These are phyloP conservation scores for Synchiropus splendidus DNA, from an alignment of 2,113 vertebrate genomes.

Conservation along the genomic window DNA sequence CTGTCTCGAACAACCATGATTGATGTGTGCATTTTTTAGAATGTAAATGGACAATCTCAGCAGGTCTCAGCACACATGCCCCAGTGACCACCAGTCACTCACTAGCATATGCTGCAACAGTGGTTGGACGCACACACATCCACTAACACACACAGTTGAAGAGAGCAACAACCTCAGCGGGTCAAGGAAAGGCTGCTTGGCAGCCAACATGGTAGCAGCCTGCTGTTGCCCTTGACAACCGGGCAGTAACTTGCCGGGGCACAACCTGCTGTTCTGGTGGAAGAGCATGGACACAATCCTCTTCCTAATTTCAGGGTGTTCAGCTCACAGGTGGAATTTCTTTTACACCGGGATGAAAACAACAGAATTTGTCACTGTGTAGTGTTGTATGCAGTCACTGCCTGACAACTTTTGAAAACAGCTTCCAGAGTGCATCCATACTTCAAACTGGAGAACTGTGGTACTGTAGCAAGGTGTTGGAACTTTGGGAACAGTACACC, in stretches of 20 bases:
- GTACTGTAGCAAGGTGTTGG: too few relatives aligned
- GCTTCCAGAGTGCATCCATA: too few relatives aligned
- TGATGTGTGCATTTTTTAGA: too few relatives aligned
- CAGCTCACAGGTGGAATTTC: too few relatives aligned
- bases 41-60: constrained; percentile 7
- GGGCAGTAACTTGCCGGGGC: constrained; percentile 23
- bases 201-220: constrained; percentile 39
- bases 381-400: too few relatives aligned
- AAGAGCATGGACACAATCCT: constrained; percentile 9
- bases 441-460: too few relatives aligned
- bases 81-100: constrained; percentile 29
- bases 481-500: too few relatives aligned
- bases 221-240: constrained; percentile 52
- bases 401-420: too few relatives aligned
- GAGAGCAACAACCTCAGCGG: constrained; percentile 35
- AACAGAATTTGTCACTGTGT: too few relatives aligned
- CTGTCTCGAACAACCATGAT: too few relatives aligned
- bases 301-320: too few relatives aligned
- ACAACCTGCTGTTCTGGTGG: constrained; percentile 22
- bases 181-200: constrained; percentile 51
- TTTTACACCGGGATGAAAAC: too few relatives aligned
- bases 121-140: constrained; percentile 15
- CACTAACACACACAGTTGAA: background rate
- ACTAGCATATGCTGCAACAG: constrained; percentile 40
- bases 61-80: constrained; percentile 37